These are phyloP conservation scores for Acomys russatus DNA, from an alignment of 2,797 vertebrate genomes.

Conservation along the genomic window DNA sequence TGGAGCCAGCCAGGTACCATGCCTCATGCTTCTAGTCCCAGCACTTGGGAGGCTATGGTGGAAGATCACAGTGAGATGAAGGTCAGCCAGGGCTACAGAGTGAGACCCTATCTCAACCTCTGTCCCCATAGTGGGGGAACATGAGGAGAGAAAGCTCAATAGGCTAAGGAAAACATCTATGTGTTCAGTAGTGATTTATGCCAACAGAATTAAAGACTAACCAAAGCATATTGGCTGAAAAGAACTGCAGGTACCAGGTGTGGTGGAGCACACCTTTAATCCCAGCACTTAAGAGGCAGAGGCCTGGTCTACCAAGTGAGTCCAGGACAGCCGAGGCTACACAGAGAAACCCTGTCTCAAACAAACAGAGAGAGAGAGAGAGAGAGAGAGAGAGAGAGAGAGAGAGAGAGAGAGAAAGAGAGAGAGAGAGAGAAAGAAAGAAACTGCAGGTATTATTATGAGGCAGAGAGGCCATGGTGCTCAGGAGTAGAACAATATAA, in stretches of 20 bases:
- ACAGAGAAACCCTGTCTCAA: too few relatives aligned
- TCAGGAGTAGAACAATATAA: background rate
- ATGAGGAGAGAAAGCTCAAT: background rate
- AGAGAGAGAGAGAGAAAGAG: too few relatives aligned
- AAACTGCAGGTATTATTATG: background rate
- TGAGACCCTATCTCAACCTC: background rate
- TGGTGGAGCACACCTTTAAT: too few relatives aligned
- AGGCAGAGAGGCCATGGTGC: background rate
- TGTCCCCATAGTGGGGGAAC: background rate
- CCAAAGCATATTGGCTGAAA: background rate
- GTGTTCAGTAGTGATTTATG: constrained; percentile 10
- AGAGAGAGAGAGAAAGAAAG: too few relatives aligned
- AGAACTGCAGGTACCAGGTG: background rate
- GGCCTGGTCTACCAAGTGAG: too few relatives aligned
- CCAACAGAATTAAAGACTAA: background rate
- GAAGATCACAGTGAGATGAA: background rate
- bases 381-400: too few relatives aligned
- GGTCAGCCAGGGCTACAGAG: background rate
- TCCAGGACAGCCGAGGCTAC: too few relatives aligned
- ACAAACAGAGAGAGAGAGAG: too few relatives aligned
- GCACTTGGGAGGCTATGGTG: background rate
- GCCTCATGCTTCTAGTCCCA: background rate
- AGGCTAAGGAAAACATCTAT: background rate
- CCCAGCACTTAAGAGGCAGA: too few relatives aligned
- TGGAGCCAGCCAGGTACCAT: background rate